phyloP scores from a whole-genome alignment of 1,140 invertebrate species.

The Drosophila parvula region DNA sequence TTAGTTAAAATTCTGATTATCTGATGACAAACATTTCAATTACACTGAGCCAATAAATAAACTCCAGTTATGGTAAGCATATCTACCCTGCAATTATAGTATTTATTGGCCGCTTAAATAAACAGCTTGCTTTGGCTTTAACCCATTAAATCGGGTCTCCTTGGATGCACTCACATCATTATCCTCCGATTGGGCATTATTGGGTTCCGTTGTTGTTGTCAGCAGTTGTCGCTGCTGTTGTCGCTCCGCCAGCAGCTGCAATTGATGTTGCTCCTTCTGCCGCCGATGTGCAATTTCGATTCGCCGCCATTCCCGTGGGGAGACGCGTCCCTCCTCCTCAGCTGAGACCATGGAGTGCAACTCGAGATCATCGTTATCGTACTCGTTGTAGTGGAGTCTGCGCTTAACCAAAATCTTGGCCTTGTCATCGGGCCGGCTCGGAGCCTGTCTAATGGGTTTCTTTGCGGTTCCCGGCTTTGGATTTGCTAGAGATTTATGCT shows the following conservation, averaged over 20 bases:
- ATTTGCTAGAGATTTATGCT: constrained; percentile 62
- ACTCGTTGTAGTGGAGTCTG: constrained; percentile 34
- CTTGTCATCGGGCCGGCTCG: constrained; percentile 32
- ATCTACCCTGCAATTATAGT: constrained; percentile 3
- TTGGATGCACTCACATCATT: constrained; percentile 48
- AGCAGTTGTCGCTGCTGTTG: constrained; percentile 29
- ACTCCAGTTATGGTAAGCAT: not conserved
- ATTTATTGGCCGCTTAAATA: constrained; percentile 4
- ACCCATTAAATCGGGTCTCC: constrained; percentile 28
- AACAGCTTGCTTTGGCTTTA: constrained; percentile 14
- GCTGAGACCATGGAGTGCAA: constrained; percentile 19
- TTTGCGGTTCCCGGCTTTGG: constrained; percentile 17
- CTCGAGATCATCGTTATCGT: constrained; percentile 49
- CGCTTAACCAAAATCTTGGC: constrained; percentile 38
- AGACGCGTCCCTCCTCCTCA: constrained; percentile 5
- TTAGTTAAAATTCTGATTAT: not conserved
- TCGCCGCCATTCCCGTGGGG: constrained; percentile 36
- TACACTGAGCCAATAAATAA: not conserved
- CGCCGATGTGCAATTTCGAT: constrained; percentile 42
- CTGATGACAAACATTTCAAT: constrained; percentile 5
- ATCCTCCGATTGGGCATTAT: constrained; percentile 39
- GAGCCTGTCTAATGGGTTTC: constrained; percentile 39
- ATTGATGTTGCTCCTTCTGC: constrained; percentile 49
- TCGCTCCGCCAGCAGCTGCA: constrained; percentile 37
- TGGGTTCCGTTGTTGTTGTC: constrained; percentile 32